phyloP scores from a whole-genome alignment of 2,113 vertebrate genomes.

The Vanacampus margaritifer region DNA sequence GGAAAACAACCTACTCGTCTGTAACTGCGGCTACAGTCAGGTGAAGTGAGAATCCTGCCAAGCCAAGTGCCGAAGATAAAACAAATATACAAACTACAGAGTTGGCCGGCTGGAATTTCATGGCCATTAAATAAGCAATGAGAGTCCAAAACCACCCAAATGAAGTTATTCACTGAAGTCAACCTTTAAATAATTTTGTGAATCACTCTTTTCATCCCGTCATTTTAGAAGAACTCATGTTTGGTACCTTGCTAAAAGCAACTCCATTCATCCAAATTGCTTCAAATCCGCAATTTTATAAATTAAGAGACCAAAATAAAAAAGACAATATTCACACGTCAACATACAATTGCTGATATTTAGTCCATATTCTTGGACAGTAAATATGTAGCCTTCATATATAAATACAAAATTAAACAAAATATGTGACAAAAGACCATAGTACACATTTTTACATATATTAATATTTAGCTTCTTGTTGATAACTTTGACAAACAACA shows the following conservation, averaged over 20 bases:
- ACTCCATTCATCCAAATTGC: background rate
- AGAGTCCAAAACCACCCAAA: slow-evolving; percentile 15
- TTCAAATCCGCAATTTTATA: background rate
- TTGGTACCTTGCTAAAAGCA: slow-evolving; percentile 19
- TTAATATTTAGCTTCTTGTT: background rate
- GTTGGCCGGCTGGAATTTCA: slow-evolving; percentile 5
- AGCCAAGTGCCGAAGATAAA: slow-evolving; percentile 10
- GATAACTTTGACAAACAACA: slow-evolving; percentile 27
- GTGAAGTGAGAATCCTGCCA: slow-evolving; percentile 31
- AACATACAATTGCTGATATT: too few relatives aligned
- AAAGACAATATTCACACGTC: background rate
- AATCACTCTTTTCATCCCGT: slow-evolving; percentile 37
- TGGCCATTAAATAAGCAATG: slow-evolving; percentile 3
- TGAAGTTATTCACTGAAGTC: slow-evolving; percentile 28
- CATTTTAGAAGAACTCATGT: slow-evolving; percentile 11
- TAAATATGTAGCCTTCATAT: background rate
- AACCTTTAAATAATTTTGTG: slow-evolving; percentile 24
- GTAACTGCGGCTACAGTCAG: slow-evolving; percentile 56
- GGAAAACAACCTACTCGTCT: slow-evolving; percentile 45
- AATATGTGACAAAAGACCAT: background rate
- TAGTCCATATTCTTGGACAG: background rate
- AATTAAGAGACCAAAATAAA: background rate
- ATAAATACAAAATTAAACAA: background rate
- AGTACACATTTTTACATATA: background rate
- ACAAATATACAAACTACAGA: slow-evolving; percentile 15